Base-by-base conservation (phyloP, 2,888 invertebrate species). In the Pristionchus exspectatus region DNA sequence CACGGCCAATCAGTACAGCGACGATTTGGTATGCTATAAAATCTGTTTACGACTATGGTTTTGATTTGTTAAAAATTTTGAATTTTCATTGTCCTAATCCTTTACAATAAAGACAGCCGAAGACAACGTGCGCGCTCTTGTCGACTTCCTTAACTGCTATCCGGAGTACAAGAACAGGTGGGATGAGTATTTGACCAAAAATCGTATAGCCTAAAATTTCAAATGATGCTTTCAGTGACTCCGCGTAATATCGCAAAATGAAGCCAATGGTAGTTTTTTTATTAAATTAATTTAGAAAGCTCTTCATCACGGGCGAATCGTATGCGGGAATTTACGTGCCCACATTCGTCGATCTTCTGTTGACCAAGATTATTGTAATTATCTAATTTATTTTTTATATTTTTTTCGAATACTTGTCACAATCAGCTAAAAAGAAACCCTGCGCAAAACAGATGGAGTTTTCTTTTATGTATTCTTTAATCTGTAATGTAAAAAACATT, bases 61-160 rank as follows among this genome's bases (percentile, higher is more conserved):
- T n/a, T n/a, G n/a, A n/a, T n/a, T n/a, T n/a, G n/a, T n/a, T n/a
- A n/a, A n/a, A n/a, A n/a, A n/a, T n/a, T n/a, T n/a, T n/a, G n/a
- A n/a, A n/a, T n/a, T n/a, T n/a, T n/a, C n/a, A n/a, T n/a, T n/a
- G n/a, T n/a, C n/a, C n/a, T n/a, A n/a, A n/a, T n/a, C n/a, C n/a
- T n/a, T n/a, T n/a, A n/a, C n/a, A n/a, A 0, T 9, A 69, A 33
- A 4, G 95, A 95, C 95, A 30, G 95, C 96, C 24, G 72, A 91
- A 21, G 95, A 96, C 91, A 96, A 96, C 91, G 95, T 95, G 85
- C 90, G 94, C 10, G 96, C 96, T 12, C 90, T 96, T 38, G 93
- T 95, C 85, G 93, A 95, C 90, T 96, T 96, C 93, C 95, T 96
- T 92, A 59, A 91, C 33, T 95, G 95, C 90, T 96, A 95, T 93